phyloP scores from a whole-genome alignment of 2,113 vertebrate genomes.

The Tragelaphus buxtoni region DNA sequence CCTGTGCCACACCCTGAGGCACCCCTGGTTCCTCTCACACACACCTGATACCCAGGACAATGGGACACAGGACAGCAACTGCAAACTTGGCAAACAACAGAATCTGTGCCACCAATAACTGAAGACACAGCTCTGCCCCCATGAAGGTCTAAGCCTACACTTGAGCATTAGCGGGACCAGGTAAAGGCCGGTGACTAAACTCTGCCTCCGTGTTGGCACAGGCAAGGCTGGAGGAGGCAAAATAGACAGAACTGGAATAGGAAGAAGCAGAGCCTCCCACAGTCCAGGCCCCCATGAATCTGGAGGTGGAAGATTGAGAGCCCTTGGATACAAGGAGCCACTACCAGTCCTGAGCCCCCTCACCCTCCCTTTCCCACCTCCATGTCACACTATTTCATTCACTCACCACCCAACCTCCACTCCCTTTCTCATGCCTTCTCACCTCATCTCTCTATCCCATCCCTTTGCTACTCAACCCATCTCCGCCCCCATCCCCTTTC shows the following conservation, averaged over 20 bases:
- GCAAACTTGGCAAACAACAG: not conserved
- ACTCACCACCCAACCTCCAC: not conserved
- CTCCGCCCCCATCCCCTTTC: no score
- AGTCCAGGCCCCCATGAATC: not conserved
- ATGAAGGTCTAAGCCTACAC: not conserved
- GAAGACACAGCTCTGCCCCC: not conserved
- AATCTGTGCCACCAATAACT: not conserved
- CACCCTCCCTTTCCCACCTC: not conserved
- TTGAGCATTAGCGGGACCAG: not conserved
- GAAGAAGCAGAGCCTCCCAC: conserved; percentile 30
- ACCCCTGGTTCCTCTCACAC: not conserved
- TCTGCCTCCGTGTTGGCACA: conserved; percentile 36
- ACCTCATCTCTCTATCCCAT: not conserved
- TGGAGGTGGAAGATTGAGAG: not conserved
- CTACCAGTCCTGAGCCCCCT: not conserved
- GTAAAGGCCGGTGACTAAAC: conserved; percentile 48
- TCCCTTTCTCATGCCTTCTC: not conserved
- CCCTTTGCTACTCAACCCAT: not conserved
- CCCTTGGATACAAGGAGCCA: not conserved
- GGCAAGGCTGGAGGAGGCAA: conserved; percentile 18
- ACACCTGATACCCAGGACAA: not conserved
- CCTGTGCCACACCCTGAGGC: not conserved
- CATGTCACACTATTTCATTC: not conserved
- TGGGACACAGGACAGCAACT: not conserved
- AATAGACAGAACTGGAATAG: conserved; percentile 42